Conservation (phyloP, 1,140 invertebrate species). For the Nebria ingens region DNA sequence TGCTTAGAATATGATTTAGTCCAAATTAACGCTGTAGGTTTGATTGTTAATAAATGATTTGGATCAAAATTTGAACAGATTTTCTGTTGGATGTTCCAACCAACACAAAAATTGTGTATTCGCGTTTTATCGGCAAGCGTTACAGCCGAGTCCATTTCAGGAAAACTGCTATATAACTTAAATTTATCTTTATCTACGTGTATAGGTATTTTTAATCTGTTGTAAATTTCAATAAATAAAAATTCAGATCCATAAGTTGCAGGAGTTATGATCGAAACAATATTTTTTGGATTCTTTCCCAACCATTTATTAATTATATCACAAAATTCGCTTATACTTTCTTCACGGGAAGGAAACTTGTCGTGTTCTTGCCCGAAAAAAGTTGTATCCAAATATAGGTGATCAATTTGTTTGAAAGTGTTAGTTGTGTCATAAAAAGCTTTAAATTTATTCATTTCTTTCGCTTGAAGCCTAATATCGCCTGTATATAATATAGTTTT, state of each 20-base stretch:
- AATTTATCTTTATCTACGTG: conserved; percentile 37
- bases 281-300: conserved; percentile 31
- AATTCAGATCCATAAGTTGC: conserved; percentile 49
- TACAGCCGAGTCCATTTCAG: conserved; percentile 33
- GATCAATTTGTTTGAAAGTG: conserved; percentile 42
- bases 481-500: conserved; percentile 53
- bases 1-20: conserved; percentile 25
- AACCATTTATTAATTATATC: conserved; percentile 45
- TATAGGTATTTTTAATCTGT: conserved; percentile 40
- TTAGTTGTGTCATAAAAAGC: conserved; percentile 39
- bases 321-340: conserved; percentile 40
- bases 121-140: conserved; percentile 30
- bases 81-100: conserved; percentile 17
- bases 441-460: conserved; percentile 43
- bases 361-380: conserved; percentile 43
- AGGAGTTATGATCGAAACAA: conserved; percentile 41
- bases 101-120: conserved; percentile 37
- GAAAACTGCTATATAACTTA: conserved; percentile 33
- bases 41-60: conserved; percentile 33
- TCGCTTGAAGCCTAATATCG: conserved; percentile 50
- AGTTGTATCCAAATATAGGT: conserved; percentile 61
- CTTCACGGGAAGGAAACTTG: conserved; percentile 45
- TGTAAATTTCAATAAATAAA: conserved; percentile 45
- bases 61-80: conserved; percentile 21
- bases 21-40: conserved; percentile 44